Base-by-base conservation (phyloP, 2,797 vertebrate genomes). In the Megaceryle alcyon region DNA sequence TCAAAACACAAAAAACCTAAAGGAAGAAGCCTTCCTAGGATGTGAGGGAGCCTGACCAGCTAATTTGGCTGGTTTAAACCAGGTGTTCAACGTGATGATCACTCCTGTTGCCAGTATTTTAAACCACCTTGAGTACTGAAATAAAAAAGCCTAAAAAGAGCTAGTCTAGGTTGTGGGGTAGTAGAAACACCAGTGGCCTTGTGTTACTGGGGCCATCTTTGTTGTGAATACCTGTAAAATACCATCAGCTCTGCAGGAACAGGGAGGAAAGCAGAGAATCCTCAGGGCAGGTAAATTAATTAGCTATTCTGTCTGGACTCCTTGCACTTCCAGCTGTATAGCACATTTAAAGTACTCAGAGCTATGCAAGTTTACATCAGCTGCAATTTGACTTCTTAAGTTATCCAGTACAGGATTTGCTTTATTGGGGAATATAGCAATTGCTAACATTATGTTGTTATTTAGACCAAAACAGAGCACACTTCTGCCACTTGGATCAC, bases 151-250 rank as follows among this genome's bases (percentile, higher is more conserved):
- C 35, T 35, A 35, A 35, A 35, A 35, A 86, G 20, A 80, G 29
- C 10, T 65, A 37, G 31, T 28, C 14, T 39, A 57, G 17, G 53
- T 72, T 61, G 71, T 0, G 0, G 12, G 12, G 25, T 71, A 82
- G 28, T 28, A 78, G 54, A 69, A 85, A 82, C 9, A 49, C 13
- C 54, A 48, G 4, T 26, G 39, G 65, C 11, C 12, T 61, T n/a
- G 14, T 49, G 17, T 11, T 80, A 44, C 19, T 51, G 48, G 43
- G 8, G 7, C 6, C 10, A 21, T 31, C 4, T 51, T 21, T 64
- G 3, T 6, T 43, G 14, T n/a, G 63, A 76, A 54, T 7, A 85
- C 5, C 7, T 44, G 22, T 59, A 71, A 73, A 87, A 33, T 15
- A 85, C 37, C 33, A 87, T 31, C 56, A 87, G 16, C 10, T 80